phyloP scores from a whole-genome alignment of 1,140 invertebrate genomes.

The Agrilus planipennis region DNA sequence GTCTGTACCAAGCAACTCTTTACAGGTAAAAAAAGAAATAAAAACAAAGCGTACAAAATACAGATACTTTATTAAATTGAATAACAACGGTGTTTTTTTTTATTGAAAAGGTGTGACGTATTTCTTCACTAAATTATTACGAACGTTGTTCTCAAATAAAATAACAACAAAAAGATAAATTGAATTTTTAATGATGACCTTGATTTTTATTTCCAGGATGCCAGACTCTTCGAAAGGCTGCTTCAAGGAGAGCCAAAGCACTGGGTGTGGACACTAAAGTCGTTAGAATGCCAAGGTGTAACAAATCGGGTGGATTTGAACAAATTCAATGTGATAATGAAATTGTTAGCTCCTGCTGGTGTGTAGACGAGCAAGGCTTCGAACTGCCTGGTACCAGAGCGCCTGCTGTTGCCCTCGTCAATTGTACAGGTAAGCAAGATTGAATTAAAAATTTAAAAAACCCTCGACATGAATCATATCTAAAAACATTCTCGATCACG shows the following conservation, averaged over 20 bases:
- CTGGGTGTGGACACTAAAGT: constrained; percentile 37
- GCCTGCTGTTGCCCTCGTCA: constrained; percentile 46
- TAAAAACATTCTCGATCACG: too few relatives aligned
- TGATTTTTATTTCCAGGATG: too few relatives aligned
- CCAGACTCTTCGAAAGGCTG: constrained; percentile 50
- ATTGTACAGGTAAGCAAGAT: constrained; percentile 58
- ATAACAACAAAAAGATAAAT: neutral
- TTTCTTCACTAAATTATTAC: neutral
- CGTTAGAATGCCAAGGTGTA: constrained; percentile 56
- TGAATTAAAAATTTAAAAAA: too few relatives aligned
- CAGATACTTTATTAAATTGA: neutral
- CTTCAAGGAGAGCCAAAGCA: constrained; percentile 47
- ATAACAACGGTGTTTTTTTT: neutral
- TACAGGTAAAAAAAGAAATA: too few relatives aligned
- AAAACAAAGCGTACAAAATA: neutral
- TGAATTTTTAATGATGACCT: too few relatives aligned
- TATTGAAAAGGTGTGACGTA: neutral
- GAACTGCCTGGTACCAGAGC: constrained; percentile 66
- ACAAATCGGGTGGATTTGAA: constrained; percentile 59
- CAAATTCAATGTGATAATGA: constrained; percentile 60
- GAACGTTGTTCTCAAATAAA: neutral
- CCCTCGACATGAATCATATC: too few relatives aligned
- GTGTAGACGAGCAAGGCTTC: constrained; percentile 64
- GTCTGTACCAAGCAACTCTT: constrained; percentile 35
- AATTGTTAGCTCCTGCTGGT: constrained; percentile 61